These are phyloP conservation scores for Galeopterus variegatus DNA, from an alignment of 2,113 vertebrate genomes.

Conservation along the genomic window DNA sequence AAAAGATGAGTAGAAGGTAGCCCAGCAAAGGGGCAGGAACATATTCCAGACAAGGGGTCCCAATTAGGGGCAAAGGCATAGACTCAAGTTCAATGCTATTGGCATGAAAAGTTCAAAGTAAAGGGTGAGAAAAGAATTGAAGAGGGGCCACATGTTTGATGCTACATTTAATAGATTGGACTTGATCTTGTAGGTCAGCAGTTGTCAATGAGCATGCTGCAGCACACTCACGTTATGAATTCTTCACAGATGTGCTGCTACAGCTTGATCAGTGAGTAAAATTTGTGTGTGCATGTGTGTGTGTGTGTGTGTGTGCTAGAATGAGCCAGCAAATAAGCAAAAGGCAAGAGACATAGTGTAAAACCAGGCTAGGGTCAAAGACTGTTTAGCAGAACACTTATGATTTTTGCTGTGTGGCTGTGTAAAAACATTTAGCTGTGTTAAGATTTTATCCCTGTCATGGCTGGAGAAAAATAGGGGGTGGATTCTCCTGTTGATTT, in stretches of 20 bases:
- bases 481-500: background rate
- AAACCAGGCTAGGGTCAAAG: slow-evolving; percentile 1
- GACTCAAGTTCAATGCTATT: background rate
- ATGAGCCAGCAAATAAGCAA: slow-evolving; percentile 27
- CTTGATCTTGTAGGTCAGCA: background rate
- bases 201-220: background rate
- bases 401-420: background rate
- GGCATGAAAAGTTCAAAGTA: slow-evolving; percentile 10
- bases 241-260: background rate
- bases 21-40: background rate
- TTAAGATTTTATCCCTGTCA: background rate
- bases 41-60: background rate
- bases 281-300: background rate
- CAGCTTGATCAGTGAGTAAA: background rate
- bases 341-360: slow-evolving; percentile 9
- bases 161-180: background rate
- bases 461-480: background rate
- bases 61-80: background rate
- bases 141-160: background rate
- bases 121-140: background rate
- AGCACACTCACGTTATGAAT: background rate
- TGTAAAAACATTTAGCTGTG: background rate
- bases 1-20: background rate
- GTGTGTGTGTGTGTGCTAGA: background rate
- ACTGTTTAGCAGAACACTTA: background rate